Conservation (phyloP, 2,113 vertebrate genomes). For the Tamias sibiricus region DNA sequence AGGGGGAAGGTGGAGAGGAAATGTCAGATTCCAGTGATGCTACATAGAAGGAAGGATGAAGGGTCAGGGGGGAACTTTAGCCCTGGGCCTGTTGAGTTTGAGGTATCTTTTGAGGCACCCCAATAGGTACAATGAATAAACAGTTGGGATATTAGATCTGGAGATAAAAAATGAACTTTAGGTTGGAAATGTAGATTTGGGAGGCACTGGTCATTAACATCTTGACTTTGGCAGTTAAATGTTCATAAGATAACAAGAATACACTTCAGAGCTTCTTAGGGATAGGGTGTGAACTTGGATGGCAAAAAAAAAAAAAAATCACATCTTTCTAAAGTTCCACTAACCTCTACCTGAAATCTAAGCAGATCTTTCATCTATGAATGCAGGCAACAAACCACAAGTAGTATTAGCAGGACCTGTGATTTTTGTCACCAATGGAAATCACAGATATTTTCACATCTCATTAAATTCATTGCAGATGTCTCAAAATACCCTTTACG, state of each 20-base stretch:
- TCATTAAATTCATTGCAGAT: constrained; percentile 56
- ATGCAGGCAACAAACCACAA: neutral
- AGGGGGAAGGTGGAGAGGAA: neutral
- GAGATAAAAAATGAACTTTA: neutral
- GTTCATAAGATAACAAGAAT: neutral
- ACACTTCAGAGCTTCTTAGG: neutral
- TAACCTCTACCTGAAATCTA: neutral
- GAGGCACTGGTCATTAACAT: neutral
- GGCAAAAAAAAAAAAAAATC: neutral
- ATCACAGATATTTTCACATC: constrained; percentile 68
- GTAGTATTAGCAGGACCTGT: constrained; percentile 13
- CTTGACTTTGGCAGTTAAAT: neutral
- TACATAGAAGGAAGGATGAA: neutral
- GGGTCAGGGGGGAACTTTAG: neutral
- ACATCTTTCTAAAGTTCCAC: neutral
- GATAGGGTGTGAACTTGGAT: neutral
- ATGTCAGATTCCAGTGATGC: neutral
- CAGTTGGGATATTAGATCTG: neutral
- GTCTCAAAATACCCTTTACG: constrained; percentile 70
- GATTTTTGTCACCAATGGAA: constrained; percentile 52
- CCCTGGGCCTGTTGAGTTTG: neutral
- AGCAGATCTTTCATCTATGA: neutral
- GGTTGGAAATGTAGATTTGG: neutral
- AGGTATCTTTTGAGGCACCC: neutral
- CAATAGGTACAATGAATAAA: neutral